Base-by-base conservation (phyloP, 2,888 invertebrate genomes). In the Rhagophthalmus giganteus region DNA sequence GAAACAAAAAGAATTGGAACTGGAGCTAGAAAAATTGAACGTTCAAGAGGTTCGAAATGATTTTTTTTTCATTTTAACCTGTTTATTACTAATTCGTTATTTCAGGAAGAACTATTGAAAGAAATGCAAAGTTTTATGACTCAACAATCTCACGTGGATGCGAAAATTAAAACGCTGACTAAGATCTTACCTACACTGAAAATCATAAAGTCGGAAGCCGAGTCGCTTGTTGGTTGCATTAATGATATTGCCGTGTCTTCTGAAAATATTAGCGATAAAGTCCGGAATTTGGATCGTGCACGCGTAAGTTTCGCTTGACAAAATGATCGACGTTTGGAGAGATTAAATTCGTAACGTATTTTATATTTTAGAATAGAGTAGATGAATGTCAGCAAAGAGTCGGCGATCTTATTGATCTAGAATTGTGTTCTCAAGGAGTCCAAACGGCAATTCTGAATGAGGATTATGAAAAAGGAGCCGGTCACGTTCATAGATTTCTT, bases 401-500 rank as follows among this genome's bases (percentile, higher is more conserved):
- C 0, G 92, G 95, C 65, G 97, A 98, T 72, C 81, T 98, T 26
- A 85, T 97, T 50, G 97, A 98, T 72, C 78, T 98, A 39, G 94
- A 96, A 74, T 80, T 94, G 47, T 99, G 98, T 72, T 94, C 95
- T 35, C 93, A 96, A 71, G 98, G 97, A n/a, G 98, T 99, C 0
- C 90, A 94, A 58, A 86, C 90, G 37, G 96, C 99, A 1, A 86
- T 99, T 42, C 84, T 86, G 57, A 90, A 92, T 62, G 95, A 97
- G 74, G 95, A 99, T 73, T 98, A 91, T 76, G 99, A 99, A 74
- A 89, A 91, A 76, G 95, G 96, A 42, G 97, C 98, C 7, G 93
- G 87, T 0, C 97, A 97, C 70, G 90, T 99, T 32, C 93, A 96
- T 62, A 82, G 98, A 30, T 97, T 94, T 75, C 79, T 96, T 28